These are phyloP conservation scores for Drosophila birchii DNA, from an alignment of 2,888 invertebrate genomes.

Conservation along the genomic window DNA sequence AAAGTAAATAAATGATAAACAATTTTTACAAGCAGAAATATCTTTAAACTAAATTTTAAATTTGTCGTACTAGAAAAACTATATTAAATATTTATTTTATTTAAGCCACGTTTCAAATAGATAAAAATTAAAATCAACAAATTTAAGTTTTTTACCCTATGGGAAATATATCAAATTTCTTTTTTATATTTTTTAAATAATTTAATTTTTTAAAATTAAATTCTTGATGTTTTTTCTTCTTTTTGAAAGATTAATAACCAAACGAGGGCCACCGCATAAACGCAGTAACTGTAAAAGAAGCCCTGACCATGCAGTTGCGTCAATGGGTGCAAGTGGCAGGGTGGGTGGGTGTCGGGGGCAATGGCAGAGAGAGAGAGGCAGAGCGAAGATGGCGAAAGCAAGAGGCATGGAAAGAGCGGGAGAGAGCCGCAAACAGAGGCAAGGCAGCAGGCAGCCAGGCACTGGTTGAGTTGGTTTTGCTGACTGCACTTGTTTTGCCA, in stretches of 20 bases:
- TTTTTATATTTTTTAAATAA: too few relatives aligned
- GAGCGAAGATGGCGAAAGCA: slow-evolving; percentile 4
- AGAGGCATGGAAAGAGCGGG: slow-evolving; percentile 13
- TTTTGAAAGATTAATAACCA: background rate
- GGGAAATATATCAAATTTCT: too few relatives aligned
- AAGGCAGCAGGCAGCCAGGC: slow-evolving; percentile 15
- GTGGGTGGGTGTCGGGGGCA: background rate
- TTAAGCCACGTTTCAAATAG: too few relatives aligned
- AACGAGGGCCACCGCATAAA: slow-evolving; percentile 3
- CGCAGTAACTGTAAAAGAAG: slow-evolving; percentile 52
- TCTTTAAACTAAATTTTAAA: too few relatives aligned
- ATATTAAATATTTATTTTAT: too few relatives aligned
- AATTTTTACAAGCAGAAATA: too few relatives aligned
- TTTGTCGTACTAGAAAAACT: too few relatives aligned
- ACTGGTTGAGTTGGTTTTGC: slow-evolving; percentile 71
- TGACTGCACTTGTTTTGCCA: slow-evolving; percentile 69
- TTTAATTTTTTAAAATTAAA: too few relatives aligned
- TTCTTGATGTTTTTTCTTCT: too few relatives aligned
- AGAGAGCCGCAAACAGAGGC: slow-evolving; percentile 9
- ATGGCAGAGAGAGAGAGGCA: slow-evolving; percentile 3
- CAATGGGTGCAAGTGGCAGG: slow-evolving; percentile 32
- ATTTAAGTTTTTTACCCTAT: too few relatives aligned
- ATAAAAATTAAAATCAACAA: too few relatives aligned
- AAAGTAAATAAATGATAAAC: too few relatives aligned
- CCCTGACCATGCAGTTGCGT: slow-evolving; percentile 69